A percentile compares a stretch with the other conserved stretches of the same genome.
Evolutionary conservation across 2,113 vertebrate genomes (phyloP).

Genomic region (Meles meles): DNA sequence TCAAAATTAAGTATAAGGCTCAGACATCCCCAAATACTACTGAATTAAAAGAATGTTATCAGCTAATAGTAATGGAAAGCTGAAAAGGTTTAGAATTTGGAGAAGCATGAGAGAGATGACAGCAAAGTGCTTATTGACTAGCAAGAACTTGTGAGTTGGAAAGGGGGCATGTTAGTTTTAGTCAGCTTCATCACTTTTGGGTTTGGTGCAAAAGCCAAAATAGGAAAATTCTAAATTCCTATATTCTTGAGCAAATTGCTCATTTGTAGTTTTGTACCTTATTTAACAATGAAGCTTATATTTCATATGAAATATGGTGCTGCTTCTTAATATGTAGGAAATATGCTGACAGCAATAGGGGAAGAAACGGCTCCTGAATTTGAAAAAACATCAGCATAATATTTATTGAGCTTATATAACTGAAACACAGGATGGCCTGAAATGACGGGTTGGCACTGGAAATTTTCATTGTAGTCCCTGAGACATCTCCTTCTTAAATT

Average conservation of each 20-base stretch:
- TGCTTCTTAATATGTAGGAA: conserved; percentile 43
- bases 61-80: not conserved
- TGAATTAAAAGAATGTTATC: not conserved
- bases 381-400: not conserved
- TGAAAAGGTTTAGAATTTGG: not conserved
- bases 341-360: not conserved
- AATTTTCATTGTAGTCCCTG: not conserved
- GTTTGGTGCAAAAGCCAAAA: not conserved
- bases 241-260: conserved; percentile 4
- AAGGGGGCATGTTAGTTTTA: not conserved
- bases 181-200: not conserved
- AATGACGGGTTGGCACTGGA: not conserved
- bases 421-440: not conserved
- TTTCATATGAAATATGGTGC: not conserved
- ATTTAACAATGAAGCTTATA: conserved; percentile 36
- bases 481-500: conserved; percentile 14
- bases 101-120: not conserved
- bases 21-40: not conserved
- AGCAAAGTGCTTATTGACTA: not conserved
- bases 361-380: not conserved
- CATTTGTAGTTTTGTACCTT: conserved; percentile 10
- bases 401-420: not conserved
- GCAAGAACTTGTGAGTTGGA: not conserved
- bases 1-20: conserved; percentile 17
- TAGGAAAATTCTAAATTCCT: not conserved